Evolutionary conservation across 2,888 invertebrate species (phyloP).

Genomic region (Vesta saturnalis): DNA sequence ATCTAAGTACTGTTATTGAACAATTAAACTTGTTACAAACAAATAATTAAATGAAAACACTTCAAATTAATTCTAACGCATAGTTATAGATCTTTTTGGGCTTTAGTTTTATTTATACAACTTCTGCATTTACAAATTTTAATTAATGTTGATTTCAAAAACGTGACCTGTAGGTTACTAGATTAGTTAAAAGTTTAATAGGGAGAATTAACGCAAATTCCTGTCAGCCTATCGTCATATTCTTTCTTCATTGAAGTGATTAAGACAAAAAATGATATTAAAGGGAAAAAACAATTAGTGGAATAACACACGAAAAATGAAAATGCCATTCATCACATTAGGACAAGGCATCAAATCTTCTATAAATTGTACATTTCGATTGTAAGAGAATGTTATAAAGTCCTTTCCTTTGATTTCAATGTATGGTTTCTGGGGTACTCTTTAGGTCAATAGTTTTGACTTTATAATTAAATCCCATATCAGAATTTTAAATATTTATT

Average conservation of each 20-base stretch:
- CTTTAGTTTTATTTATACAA: no score
- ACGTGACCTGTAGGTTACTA: slow-evolving; percentile 24
- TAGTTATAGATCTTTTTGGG: not conserved
- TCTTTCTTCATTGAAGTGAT: not conserved
- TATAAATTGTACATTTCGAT: no score
- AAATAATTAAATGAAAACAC: no score
- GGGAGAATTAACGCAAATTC: slow-evolving; percentile 21
- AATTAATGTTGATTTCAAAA: slow-evolving; percentile 21
- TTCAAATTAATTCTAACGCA: not conserved
- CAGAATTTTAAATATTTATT: no score
- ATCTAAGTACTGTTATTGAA: not conserved
- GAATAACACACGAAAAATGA: not conserved
- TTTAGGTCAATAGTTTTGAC: no score
- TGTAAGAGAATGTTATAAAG: no score
- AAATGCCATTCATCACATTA: no score
- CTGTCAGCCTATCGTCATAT: slow-evolving; percentile 18
- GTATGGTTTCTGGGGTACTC: no score
- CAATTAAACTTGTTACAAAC: not conserved
- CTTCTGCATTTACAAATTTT: not conserved
- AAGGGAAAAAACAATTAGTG: not conserved
- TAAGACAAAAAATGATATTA: no score
- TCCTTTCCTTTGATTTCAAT: no score
- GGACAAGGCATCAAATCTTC: no score
- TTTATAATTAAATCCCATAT: no score
- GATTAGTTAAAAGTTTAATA: slow-evolving; percentile 22